Percentiles rank a stretch among this genome's conserved stretches.
These are phyloP conservation scores for Grantiella picta DNA, from an alignment of 2,113 vertebrate genomes.

Conservation along the genomic window DNA sequence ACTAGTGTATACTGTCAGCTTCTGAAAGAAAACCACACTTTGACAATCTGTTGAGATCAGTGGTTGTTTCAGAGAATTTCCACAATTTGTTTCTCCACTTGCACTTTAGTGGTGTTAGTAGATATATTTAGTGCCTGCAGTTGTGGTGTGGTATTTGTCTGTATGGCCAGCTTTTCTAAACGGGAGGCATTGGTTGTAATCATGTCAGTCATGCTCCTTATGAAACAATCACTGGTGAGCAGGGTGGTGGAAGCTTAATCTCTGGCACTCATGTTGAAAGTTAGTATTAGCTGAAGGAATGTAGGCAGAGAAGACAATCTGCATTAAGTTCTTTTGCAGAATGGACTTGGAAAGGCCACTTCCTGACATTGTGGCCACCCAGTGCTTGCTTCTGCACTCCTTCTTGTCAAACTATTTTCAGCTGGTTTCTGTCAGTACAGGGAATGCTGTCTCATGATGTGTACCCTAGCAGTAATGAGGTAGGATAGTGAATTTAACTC, in stretches of 20 bases:
- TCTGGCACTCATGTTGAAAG: not conserved
- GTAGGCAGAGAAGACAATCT: not conserved
- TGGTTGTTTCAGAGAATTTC: conserved; percentile 4
- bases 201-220: not conserved
- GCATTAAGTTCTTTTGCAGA: not conserved
- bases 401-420: not conserved
- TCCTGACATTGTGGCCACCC: not conserved
- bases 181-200: conserved; percentile 18
- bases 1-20: not conserved
- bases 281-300: conserved; percentile 1
- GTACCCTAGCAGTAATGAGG: not conserved
- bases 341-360: not conserved
- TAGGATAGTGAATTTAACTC: not conserved
- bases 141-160: not conserved
- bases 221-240: not conserved
- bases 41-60: conserved; percentile 23
- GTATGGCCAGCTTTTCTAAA: not conserved
- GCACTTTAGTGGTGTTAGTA: not conserved
- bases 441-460: not conserved
- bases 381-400: not conserved
- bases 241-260: not conserved
- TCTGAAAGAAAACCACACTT: conserved; percentile 7
- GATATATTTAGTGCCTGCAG: conserved; percentile 5
- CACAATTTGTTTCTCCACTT: not conserved
- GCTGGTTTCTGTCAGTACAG: not conserved